These are phyloP conservation scores for Lepidonotus clava DNA, from an alignment of 2,888 invertebrate genomes.

Conservation along the genomic window DNA sequence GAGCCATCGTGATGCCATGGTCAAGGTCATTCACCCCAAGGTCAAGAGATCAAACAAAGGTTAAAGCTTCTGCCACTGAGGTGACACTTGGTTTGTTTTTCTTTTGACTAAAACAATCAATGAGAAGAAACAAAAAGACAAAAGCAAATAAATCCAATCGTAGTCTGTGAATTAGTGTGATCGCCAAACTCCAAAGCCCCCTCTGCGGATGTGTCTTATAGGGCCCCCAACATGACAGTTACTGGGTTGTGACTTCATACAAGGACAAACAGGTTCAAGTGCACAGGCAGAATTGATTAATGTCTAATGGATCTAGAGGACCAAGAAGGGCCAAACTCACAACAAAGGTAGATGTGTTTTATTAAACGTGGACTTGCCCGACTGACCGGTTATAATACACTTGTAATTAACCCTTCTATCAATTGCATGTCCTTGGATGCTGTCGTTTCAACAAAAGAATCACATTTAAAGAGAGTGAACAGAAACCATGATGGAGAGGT, in stretches of 20 bases:
- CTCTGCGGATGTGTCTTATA: background rate
- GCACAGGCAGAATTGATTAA: slow-evolving; percentile 25
- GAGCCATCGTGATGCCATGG: slow-evolving; percentile 47
- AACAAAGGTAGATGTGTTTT: slow-evolving; percentile 39
- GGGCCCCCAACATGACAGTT: background rate
- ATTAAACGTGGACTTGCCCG: slow-evolving; percentile 3
- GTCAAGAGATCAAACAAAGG: slow-evolving; percentile 28
- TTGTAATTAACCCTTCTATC: slow-evolving; percentile 4
- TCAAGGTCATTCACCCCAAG: slow-evolving; percentile 44
- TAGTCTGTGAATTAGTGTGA: background rate
- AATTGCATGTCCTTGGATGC: slow-evolving; percentile 22
- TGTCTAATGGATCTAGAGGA: slow-evolving; percentile 38
- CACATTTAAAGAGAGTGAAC: background rate
- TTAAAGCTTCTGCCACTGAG: slow-evolving; percentile 30
- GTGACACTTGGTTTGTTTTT: slow-evolving; percentile 7
- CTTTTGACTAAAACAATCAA: background rate
- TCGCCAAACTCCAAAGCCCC: background rate
- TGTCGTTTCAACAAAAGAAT: background rate
- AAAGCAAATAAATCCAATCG: slow-evolving; percentile 15
- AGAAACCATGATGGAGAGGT: slow-evolving; percentile 7
- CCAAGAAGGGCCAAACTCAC: slow-evolving; percentile 40
- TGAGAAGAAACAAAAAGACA: too few species aligned
- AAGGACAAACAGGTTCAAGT: background rate
- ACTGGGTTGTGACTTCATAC: background rate
- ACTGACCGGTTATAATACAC: slow-evolving; percentile 10